Base-by-base conservation (phyloP, 2,888 invertebrate species). In the Harmothoe impar region DNA sequence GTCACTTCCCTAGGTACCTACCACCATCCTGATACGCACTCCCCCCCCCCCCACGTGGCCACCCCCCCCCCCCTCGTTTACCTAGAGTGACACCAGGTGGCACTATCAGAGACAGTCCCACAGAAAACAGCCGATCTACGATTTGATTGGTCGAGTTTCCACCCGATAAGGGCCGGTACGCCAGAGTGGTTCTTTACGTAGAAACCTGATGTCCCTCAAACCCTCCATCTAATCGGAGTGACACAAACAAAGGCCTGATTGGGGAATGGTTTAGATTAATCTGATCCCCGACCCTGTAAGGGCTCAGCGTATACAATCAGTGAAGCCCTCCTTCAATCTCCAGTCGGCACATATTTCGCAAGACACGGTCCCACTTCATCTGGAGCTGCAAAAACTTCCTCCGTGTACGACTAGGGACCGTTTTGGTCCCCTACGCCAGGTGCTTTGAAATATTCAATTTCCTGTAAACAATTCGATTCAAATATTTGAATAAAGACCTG, bases 51-150 rank as follows among this genome's bases (percentile, higher is more conserved):
- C 25, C 72, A 15, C 5, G 72, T 29, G n/a, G n/a, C n/a, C 29
- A 72, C 25, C 5, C 5, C 25, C 0, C 1, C 25, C 72, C 31
- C 7, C 25, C 72, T 72, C 5, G 72, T 29, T 72, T 25, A 72
- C 29, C 29, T 72, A n/a, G 29, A 25, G 29, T 29, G 25, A 72
- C 72, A 29, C 72, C 31, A 72, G 72, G 31, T 25, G 72, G 29
- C 29, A 29, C 15, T 62, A 72, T 5, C 72, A 29, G 72, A 15
- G 72, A 5, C 25, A 15, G 31, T 72, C 72, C 72, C 72, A 25
- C 72, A 72, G 72, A 72, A 72, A 72, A 72, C 25, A 29, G 29
- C 72, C 72, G 5, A 72, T 72, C 72, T 72, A 25, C 72, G 29
- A 29, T 29, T 29, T 25, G 72, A 72, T 72, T 72, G 72, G 72